Percentiles rank a stretch among this genome's conserved stretches.
Evolutionary conservation across 23 tunicate genomes (phyloP).

Genomic region (Ascidia mentula): DNA sequence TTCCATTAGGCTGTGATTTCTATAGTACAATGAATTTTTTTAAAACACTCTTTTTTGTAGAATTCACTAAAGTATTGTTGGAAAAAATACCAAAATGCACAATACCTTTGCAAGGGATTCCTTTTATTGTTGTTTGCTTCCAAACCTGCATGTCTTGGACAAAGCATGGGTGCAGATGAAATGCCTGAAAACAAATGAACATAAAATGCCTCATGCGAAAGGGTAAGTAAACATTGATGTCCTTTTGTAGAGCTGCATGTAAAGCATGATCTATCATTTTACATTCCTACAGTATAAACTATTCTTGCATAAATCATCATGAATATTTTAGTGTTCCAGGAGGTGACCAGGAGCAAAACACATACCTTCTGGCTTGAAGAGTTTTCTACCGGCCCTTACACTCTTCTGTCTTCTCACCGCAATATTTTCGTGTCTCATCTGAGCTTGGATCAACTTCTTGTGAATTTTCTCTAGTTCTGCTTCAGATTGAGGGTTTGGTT

Average conservation of each 20-base stretch:
- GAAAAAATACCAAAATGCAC: not conserved
- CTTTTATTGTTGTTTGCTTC: constrained; percentile 3
- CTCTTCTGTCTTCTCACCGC: constrained; percentile 39
- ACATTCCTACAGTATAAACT: too few relatives aligned
- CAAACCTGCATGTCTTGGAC: not conserved
- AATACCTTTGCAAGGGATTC: not conserved
- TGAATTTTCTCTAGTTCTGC: constrained; percentile 39
- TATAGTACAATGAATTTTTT: not conserved
- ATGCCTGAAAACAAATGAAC: too few relatives aligned
- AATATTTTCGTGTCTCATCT: constrained; percentile 78
- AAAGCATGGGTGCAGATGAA: too few relatives aligned
- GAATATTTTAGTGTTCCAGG: too few relatives aligned
- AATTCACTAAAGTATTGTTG: too few relatives aligned
- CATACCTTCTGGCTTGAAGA: not conserved
- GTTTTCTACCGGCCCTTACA: constrained; percentile 5
- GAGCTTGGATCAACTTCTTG: constrained; percentile 79
- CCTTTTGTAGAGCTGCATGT: too few relatives aligned
- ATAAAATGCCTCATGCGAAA: too few relatives aligned
- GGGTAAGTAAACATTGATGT: too few relatives aligned
- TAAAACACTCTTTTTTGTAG: too few relatives aligned
- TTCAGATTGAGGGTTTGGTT: not conserved
- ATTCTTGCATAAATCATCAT: too few relatives aligned
- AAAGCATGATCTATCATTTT: too few relatives aligned
- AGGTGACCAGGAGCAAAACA: not conserved
- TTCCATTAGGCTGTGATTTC: not conserved